Evolutionary conservation across 2,888 invertebrate genomes (phyloP).

Genomic region (Luffia ferchaultella): DNA sequence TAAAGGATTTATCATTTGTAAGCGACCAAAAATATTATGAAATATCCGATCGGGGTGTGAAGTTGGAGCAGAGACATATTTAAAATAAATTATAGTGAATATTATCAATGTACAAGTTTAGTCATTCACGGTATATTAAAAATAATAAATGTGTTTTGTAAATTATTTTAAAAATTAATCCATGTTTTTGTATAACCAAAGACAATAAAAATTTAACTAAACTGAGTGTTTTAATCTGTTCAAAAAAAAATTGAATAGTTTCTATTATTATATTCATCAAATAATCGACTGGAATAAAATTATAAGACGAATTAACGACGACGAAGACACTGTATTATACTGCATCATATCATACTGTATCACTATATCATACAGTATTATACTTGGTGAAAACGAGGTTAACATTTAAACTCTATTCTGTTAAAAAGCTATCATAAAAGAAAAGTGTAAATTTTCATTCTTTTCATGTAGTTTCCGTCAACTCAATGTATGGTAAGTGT

Average conservation of each 20-base stretch:
- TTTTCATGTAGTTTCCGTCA: too few relatives aligned
- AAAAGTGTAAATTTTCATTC: too few relatives aligned
- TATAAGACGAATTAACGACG: too few relatives aligned
- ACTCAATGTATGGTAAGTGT: too few relatives aligned
- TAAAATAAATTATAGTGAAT: constrained; percentile 27
- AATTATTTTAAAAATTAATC: constrained; percentile 65
- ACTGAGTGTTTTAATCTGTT: constrained; percentile 26
- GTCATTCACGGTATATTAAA: constrained; percentile 50
- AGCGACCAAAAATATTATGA: not conserved
- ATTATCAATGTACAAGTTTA: constrained; percentile 59
- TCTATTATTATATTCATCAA: not conserved
- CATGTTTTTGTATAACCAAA: constrained; percentile 67
- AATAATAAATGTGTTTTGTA: constrained; percentile 62
- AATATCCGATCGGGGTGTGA: not conserved
- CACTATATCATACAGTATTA: too few relatives aligned
- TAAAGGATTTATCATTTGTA: not conserved
- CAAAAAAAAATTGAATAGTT: not conserved
- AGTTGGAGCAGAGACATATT: not conserved
- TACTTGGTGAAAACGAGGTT: too few relatives aligned
- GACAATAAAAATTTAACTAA: constrained; percentile 67
- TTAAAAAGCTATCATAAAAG: too few relatives aligned
- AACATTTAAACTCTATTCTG: too few relatives aligned
- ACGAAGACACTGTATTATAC: too few relatives aligned
- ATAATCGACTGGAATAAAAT: not conserved
- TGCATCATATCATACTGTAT: too few relatives aligned